Evolutionary conservation across 2,797 vertebrate genomes (phyloP), one percentile per base, ranked within the genome.

Genomic region (Sebastes umbrosus): DNA sequence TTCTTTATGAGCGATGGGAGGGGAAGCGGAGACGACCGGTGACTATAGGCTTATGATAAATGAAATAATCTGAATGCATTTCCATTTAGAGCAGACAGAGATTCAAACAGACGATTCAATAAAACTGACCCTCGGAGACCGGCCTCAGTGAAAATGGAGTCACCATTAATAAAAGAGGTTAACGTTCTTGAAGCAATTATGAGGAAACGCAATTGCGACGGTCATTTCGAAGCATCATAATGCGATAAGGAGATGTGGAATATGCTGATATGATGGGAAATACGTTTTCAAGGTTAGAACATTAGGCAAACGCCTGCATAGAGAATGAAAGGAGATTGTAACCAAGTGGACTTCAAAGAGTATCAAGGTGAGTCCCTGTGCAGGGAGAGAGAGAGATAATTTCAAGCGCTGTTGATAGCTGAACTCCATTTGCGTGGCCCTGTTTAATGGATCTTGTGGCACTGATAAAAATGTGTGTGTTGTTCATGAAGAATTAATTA

Each of bases 401-500:
- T 88, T 83, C 32, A 87, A 46, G 32, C 20, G 2, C 63, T 59
- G 77, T 75, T 74, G 76, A 86, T 87, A 84, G 75, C 67, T 32
- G 43, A 69, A 77, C 71, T 81, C 36, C 25, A 71, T 84, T 82
- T 87, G 77, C 71, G 77, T 59, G 82, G 82, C 55, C 46, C 54
- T 59, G 69, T 87, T 90, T 73, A 84, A 88, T 75, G 64, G 72
- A 85, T 88, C 50, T 63, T 67, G 60, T 86, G 80, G 80, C 70
- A 69, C 72, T 79, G 86, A 91, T 87, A 85, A 86, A 87, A 90
- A 85, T 57, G 77, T 77, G 77, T 77, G 83, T 75, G 78, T 80
- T 80, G 68, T 83, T 89, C 75, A 76, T 81, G 73, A 88, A 79
- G 75, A 91, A 88, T 88, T 86, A 89, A 91, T 91, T 90, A 90